A percentile compares a stretch with the other conserved stretches of the same genome.
phyloP scores from a whole-genome alignment of 2,113 vertebrate genomes.

The Sinocyclocheilus anophthalmus region DNA sequence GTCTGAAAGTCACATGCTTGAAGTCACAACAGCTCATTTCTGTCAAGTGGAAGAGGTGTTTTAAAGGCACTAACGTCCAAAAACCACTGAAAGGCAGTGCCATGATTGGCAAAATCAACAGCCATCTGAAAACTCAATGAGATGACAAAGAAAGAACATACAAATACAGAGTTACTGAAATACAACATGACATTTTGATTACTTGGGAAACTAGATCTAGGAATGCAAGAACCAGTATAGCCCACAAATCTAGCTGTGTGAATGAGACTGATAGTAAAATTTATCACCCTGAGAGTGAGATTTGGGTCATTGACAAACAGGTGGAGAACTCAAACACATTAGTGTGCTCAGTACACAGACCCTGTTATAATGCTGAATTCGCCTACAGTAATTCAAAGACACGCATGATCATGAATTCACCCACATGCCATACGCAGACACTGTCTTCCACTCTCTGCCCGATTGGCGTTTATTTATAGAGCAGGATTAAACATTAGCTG shows the following conservation, averaged over 20 bases:
- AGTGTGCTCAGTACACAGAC: constrained; percentile 19
- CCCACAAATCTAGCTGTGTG: not conserved
- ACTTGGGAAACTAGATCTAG: not conserved
- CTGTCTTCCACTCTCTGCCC: constrained; percentile 13
- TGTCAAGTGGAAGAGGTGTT: not conserved
- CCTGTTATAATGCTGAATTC: constrained; percentile 15
- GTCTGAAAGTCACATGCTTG: not conserved
- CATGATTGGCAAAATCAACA: too few species aligned
- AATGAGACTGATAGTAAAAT: not conserved
- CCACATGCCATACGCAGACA: constrained; percentile 31
- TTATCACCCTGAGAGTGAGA: not conserved
- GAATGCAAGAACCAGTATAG: not conserved
- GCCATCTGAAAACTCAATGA: too few species aligned
- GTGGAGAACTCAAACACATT: constrained; percentile 27
- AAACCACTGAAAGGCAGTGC: not conserved
- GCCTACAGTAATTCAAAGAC: not conserved
- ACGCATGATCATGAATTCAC: constrained; percentile 33
- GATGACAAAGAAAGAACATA: too few species aligned
- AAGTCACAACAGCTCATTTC: not conserved
- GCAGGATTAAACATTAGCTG: constrained; percentile 41
- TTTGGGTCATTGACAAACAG: constrained; percentile 51
- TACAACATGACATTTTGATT: not conserved
- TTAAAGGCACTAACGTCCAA: not conserved
- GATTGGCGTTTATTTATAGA: constrained; percentile 50
- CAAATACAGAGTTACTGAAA: not conserved